Evolutionary conservation across 1,140 invertebrate species (phyloP).

Genomic region (Hylyphantes graminicola): DNA sequence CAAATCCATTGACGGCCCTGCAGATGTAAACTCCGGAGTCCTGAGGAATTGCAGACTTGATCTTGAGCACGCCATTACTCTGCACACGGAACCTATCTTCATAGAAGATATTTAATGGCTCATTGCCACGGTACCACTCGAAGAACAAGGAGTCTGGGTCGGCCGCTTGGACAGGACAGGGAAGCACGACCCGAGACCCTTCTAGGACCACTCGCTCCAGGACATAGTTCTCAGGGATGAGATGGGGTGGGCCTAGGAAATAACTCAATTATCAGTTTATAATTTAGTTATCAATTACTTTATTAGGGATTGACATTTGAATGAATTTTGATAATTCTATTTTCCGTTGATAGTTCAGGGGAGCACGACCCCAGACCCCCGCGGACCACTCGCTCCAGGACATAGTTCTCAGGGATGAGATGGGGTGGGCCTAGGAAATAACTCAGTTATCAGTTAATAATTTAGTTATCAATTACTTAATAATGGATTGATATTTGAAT

Average conservation of each 20-base stretch:
- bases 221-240: constrained; percentile 42
- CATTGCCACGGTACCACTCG: constrained; percentile 60
- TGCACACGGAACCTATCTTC: constrained; percentile 60
- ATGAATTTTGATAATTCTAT: no score
- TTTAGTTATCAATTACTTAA: no score
- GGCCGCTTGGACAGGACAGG: constrained; percentile 54
- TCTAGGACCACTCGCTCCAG: constrained; percentile 47
- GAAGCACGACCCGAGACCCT: constrained; percentile 47
- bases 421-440: no score
- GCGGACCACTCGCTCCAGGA: no score
- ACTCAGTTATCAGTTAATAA: no score
- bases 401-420: no score
- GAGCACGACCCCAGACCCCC: no score
- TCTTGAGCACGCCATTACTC: constrained; percentile 64
- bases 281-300: no score
- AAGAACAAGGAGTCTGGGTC: constrained; percentile 58
- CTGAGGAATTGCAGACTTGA: constrained; percentile 65
- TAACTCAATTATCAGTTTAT: constrained; percentile 1
- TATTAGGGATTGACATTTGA: no score
- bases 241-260: constrained; percentile 55
- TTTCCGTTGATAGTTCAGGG: no score
- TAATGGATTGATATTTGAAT: no score
- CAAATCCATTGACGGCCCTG: constrained; percentile 69
- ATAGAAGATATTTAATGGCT: constrained; percentile 57
- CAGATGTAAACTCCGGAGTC: constrained; percentile 68